Evolutionary conservation across 1,140 invertebrate species (phyloP).

Genomic region (Ceratina japonica): DNA sequence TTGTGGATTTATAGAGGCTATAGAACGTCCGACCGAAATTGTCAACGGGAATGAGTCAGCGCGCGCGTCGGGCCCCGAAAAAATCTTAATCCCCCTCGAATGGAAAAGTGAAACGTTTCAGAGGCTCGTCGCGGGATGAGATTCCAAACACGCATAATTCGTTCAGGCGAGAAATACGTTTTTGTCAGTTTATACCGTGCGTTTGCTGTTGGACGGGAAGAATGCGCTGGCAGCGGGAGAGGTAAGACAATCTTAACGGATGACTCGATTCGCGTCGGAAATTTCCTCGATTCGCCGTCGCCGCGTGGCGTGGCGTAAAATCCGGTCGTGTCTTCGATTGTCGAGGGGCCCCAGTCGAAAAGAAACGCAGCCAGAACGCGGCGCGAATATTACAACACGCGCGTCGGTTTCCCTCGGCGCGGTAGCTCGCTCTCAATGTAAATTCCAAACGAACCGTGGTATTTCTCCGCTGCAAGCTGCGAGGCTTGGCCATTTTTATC

Average conservation of each 20-base stretch:
- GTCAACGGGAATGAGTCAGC: slow-evolving; percentile 12
- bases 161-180: neutral
- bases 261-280: neutral
- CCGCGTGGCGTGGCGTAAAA: neutral
- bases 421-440: slow-evolving; percentile 37
- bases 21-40: neutral
- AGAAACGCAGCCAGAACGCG: slow-evolving; percentile 29
- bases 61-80: no score
- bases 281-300: neutral
- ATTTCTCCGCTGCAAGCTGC: slow-evolving; percentile 33
- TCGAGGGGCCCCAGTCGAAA: slow-evolving; percentile 15
- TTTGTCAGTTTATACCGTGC: neutral
- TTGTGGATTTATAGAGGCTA: slow-evolving; percentile 5
- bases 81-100: no score
- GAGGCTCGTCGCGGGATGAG: no score
- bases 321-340: neutral
- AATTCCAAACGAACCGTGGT: slow-evolving; percentile 40
- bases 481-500: slow-evolving; percentile 53
- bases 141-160: no score
- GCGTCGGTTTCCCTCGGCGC: slow-evolving; percentile 26
- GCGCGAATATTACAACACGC: slow-evolving; percentile 45
- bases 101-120: no score
- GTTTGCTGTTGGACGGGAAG: no score
- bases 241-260: neutral
- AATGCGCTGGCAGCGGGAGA: neutral